Conservation (phyloP, 1,140 invertebrate genomes). For the Ectropis grisescens region DNA sequence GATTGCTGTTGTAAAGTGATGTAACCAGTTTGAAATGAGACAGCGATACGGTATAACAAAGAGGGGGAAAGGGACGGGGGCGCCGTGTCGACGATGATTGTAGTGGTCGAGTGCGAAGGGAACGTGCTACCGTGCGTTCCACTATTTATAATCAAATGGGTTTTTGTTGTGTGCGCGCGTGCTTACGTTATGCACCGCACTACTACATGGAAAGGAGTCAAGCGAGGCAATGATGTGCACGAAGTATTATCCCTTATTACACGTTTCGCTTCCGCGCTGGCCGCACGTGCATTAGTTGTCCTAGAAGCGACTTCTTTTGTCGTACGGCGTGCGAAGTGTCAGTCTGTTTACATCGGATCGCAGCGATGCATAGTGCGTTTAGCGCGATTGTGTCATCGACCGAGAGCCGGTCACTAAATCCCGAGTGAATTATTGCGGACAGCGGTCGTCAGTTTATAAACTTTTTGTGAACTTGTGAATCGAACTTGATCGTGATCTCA, state of each 20-base stretch:
- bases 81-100: slow-evolving; percentile 49
- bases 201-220: slow-evolving; percentile 30
- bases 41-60: slow-evolving; percentile 7
- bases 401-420: slow-evolving; percentile 44
- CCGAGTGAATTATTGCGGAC: slow-evolving; percentile 52
- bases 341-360: slow-evolving; percentile 58
- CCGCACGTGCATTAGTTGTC: slow-evolving; percentile 59
- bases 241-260: slow-evolving; percentile 68
- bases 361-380: slow-evolving; percentile 53
- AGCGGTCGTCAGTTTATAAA: slow-evolving; percentile 37
- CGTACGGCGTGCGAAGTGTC: slow-evolving; percentile 46
- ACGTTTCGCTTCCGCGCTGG: slow-evolving; percentile 57
- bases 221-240: slow-evolving; percentile 66
- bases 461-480: slow-evolving; percentile 52
- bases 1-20: slow-evolving; percentile 42
- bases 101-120: slow-evolving; percentile 60
- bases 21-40: slow-evolving; percentile 51
- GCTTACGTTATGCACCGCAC: slow-evolving; percentile 57
- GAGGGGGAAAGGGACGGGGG: slow-evolving; percentile 26
- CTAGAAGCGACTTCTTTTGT: slow-evolving; percentile 54
- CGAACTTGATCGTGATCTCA: slow-evolving; percentile 26
- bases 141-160: slow-evolving; percentile 68
- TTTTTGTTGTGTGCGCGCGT: slow-evolving; percentile 47
- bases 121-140: slow-evolving; percentile 67
- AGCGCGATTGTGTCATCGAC: slow-evolving; percentile 58